Evolutionary conservation across 2,888 invertebrate genomes (phyloP), one percentile per base, ranked within the genome.

Genomic region (Bellardia bayeri): DNA sequence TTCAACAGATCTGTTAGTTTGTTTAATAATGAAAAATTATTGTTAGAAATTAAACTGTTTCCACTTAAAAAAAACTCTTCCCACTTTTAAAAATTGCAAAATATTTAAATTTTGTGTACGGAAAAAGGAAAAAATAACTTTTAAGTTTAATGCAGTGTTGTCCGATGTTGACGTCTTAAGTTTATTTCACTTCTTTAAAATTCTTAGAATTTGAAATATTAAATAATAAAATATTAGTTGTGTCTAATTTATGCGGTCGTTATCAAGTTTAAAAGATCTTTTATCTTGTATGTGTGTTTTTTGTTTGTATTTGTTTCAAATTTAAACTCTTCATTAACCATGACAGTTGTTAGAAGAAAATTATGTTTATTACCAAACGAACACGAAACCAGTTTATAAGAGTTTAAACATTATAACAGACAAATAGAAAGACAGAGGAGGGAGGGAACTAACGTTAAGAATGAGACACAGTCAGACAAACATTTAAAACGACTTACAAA

Each of bases 311-410:
- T 23, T 23, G 23, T 45, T 37, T 8, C 6, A 58, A 13, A 37
- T 79, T 61, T 51, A 79, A 84, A 74, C 84, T 84, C 68, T 84
- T 80, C 68, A 79, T 79, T 84, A 80, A 63, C 72, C 79, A 84
- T 79, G 84, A 84, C 72, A 84, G 68, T 79, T 84, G 72, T 74
- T 74, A 7, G 7, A 23, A 58, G 14, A 68, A 68, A 84, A 84
- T 78, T 78, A 72, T 84, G 49, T 78, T 71, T 78, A 71, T 84
- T 78, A 78, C 16, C 14, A 7, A n/a, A 42, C 33, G 23, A 23
- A 75, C 68, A 75, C 58, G 9, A 75, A 78, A 78, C 76, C 56
- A 64, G 78, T 71, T 83, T 64, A 33, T 63, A 71, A 16, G 13
- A 64, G 23, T 40, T 13, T 3, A 49, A 54, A n/a, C n/a, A 16